Evolutionary conservation across 2,113 vertebrate species (phyloP).

Genomic region (Poeciliopsis occidentalis): DNA sequence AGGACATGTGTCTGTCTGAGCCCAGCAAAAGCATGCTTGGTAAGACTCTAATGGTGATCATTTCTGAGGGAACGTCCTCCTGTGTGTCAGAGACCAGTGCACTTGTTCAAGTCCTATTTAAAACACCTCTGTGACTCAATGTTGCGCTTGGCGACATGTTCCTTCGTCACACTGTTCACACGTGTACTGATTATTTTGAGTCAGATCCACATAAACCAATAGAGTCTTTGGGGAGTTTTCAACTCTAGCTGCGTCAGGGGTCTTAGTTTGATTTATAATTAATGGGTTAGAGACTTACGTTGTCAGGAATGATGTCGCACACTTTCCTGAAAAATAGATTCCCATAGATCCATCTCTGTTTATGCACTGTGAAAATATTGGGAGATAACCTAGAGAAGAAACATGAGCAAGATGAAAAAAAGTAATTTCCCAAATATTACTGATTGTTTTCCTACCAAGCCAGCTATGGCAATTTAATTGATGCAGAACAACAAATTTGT

Average conservation of each 20-base stretch:
- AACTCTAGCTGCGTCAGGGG: not conserved
- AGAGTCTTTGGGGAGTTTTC: not conserved
- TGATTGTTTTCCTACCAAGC: not conserved
- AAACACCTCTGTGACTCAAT: conserved; percentile 18
- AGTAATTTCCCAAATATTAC: not conserved
- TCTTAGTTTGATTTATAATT: not conserved
- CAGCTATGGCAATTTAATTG: not conserved
- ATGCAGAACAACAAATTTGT: no score
- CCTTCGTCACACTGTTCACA: conserved; percentile 4
- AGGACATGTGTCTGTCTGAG: conserved; percentile 97
- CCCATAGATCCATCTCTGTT: not conserved
- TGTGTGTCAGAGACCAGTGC: not conserved
- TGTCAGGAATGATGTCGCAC: not conserved
- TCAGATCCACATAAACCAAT: not conserved
- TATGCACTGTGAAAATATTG: not conserved
- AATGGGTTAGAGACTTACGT: not conserved
- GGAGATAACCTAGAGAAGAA: not conserved
- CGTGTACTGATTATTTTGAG: conserved; percentile 3
- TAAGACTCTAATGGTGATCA: conserved; percentile 70
- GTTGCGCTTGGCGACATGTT: conserved; percentile 14
- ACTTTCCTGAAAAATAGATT: not conserved
- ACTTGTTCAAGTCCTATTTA: conserved; percentile 20
- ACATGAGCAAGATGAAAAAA: not conserved
- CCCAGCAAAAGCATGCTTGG: conserved; percentile 98
- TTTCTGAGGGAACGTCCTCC: not conserved